Base-by-base conservation (phyloP, 2,797 vertebrate genomes). In the Selene dorsalis region DNA sequence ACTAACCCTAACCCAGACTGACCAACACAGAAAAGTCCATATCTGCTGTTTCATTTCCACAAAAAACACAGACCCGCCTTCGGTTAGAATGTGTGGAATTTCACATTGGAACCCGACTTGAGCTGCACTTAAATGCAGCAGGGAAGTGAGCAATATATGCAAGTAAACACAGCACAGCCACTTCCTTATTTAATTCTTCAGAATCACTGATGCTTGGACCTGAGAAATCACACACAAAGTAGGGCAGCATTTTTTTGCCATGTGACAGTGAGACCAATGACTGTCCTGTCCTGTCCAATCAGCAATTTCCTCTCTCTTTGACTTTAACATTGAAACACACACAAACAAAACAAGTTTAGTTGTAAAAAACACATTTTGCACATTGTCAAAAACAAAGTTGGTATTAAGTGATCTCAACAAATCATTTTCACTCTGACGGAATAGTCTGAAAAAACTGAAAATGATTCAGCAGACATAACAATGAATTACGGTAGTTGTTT, bases 61-160 rank as follows among this genome's bases (percentile, higher is more conserved):
- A 79, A 35, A 28, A 55, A 53, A 65, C 52, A 73, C 7, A 67
- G 67, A 32, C 78, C 66, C 38, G 50, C 85, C 85, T 80, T 41
- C 0, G 0, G 56, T 66, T 63, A 79, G 79, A 84, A 89, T 91
- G 81, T 83, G 84, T 73, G 78, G 87, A 91, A 89, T 91, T 88
- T 89, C 74, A 78, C 83, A 59, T 41, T 70, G 69, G n/a, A 70
- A 68, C 18, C 75, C 5, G 10, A 83, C 67, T 35, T 58, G 4
- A 78, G 67, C 69, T 52, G 41, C 57, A 53, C 62, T 60, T 35
- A 32, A 50, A 79, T 47, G 60, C 28, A 71, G 52, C 10, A 45
- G 39, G 60, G 5, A 43, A 47, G 56, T 26, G 57, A 72, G 56
- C 61, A 39, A 38, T 62, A 47, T 4, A 14, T 41, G n/a, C 5